Base-by-base conservation (phyloP, 2,888 invertebrate species). In the Calephelis perditalis region DNA sequence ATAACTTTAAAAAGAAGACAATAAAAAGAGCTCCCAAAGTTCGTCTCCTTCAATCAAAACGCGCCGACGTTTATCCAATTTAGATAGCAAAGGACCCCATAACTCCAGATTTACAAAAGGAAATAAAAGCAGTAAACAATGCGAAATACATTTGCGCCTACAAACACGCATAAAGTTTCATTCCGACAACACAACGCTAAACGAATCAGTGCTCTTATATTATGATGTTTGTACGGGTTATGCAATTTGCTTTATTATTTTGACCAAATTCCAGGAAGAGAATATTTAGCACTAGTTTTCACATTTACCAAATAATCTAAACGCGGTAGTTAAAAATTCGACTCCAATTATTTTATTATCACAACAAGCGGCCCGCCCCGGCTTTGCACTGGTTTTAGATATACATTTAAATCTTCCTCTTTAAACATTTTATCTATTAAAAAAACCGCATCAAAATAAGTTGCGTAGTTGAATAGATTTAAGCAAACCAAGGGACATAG, bases 111-210 rank as follows among this genome's bases (percentile, higher is more conserved):
- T 65, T 63, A 62, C 61, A 63, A 79, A 77, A 71, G 69, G 69
- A 68, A 70, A 70, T 63, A 59, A 62, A 26, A 56, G 63, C 71
- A 70, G 73, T 74, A 74, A 75, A 77, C 71, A 68, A 77, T 73
- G 67, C 69, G 69, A 70, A 61, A 63, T 69, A 71, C 71, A 73
- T 76, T 79, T 71, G 73, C 75, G 75, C 75, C 76, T 75, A 73
- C 77, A 75, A 74, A 71, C 62, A 67, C 62, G 61, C 71, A 74
- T 73, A 73, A 78, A 76, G 71, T 62, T 70, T 68, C 69, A 70
- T 75, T 73, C 73, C 63, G 64, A 71, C 70, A 74, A 79, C 75
- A 77, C 71, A 60, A 69, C 61, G 67, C 69, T 71, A 67, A 77
- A 76, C 79, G 79, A 81, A 81, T 81, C 80, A 74, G 46, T 44